A percentile compares a stretch with the other conserved stretches of the same genome.
These are phyloP conservation scores for Myotis vivesi DNA, from an alignment of 2,797 vertebrate species.

Conservation along the genomic window DNA sequence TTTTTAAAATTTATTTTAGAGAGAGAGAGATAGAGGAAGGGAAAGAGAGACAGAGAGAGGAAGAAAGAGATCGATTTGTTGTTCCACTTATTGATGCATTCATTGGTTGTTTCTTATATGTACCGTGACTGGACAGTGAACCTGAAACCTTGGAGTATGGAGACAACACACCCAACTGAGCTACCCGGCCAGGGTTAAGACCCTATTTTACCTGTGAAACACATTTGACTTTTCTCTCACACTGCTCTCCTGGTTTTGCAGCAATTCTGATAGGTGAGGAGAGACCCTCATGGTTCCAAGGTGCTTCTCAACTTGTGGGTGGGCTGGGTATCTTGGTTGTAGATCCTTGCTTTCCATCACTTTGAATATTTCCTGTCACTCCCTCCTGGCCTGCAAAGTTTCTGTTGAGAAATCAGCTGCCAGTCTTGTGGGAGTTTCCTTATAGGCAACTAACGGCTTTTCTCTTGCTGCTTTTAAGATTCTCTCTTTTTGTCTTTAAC, in stretches of 20 bases:
- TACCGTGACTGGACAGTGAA: background rate
- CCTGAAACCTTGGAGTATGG: background rate
- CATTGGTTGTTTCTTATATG: background rate
- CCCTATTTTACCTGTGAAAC: background rate
- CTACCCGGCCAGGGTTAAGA: background rate
- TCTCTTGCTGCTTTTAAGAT: background rate
- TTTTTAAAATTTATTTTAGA: background rate
- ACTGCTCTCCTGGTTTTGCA: background rate
- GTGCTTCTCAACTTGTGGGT: background rate
- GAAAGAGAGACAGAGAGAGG: background rate
- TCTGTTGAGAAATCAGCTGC: background rate
- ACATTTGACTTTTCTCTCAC: background rate
- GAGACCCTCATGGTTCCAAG: background rate
- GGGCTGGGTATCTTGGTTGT: background rate
- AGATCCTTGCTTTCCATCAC: background rate
- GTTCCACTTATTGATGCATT: background rate
- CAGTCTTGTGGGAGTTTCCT: background rate
- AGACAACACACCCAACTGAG: background rate
- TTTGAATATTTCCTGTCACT: background rate
- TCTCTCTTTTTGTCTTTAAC: background rate
- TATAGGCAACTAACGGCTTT: background rate
- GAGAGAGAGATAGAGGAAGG: background rate
- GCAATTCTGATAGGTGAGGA: background rate
- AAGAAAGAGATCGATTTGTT: background rate
- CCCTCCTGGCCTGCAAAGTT: background rate